Evolutionary conservation across 1,140 invertebrate genomes (phyloP).

Genomic region (Plectrocnemia conspersa): DNA sequence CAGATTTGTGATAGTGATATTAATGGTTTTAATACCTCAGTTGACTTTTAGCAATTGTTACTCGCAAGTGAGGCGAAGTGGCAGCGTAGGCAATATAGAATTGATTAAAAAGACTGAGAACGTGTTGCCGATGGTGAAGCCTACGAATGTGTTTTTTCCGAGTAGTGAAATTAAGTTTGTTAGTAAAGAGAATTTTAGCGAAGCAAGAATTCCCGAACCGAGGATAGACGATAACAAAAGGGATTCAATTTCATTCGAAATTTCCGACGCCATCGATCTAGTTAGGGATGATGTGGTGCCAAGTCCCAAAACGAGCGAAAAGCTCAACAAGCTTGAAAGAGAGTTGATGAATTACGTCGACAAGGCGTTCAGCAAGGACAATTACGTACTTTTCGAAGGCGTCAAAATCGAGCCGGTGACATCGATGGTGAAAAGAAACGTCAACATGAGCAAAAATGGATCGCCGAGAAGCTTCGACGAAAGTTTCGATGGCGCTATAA

Average conservation of each 20-base stretch:
- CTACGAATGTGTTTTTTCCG: not conserved
- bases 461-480: slow-evolving; percentile 17
- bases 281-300: slow-evolving; percentile 10
- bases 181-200: not conserved
- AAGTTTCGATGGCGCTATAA: slow-evolving; percentile 44
- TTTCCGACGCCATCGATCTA: slow-evolving; percentile 14
- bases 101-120: slow-evolving; percentile 19
- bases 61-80: slow-evolving; percentile 32
- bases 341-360: slow-evolving; percentile 44
- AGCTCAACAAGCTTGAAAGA: slow-evolving; percentile 35
- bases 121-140: slow-evolving; percentile 30
- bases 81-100: slow-evolving; percentile 17
- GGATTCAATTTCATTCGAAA: slow-evolving; percentile 10
- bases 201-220: not conserved
- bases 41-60: slow-evolving; percentile 17
- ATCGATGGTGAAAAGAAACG: slow-evolving; percentile 13
- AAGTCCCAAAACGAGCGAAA: slow-evolving; percentile 13
- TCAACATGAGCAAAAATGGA: slow-evolving; percentile 15
- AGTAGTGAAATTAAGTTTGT: not conserved
- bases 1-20: not conserved
- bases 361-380: slow-evolving; percentile 39
- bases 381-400: slow-evolving; percentile 43
- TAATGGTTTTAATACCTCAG: slow-evolving; percentile 5
- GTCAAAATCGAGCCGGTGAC: slow-evolving; percentile 41
- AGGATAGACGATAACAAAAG: not conserved